Evolutionary conservation across 2,888 invertebrate genomes (phyloP), one percentile per base, ranked within the genome.

Genomic region (Papilio protenor): DNA sequence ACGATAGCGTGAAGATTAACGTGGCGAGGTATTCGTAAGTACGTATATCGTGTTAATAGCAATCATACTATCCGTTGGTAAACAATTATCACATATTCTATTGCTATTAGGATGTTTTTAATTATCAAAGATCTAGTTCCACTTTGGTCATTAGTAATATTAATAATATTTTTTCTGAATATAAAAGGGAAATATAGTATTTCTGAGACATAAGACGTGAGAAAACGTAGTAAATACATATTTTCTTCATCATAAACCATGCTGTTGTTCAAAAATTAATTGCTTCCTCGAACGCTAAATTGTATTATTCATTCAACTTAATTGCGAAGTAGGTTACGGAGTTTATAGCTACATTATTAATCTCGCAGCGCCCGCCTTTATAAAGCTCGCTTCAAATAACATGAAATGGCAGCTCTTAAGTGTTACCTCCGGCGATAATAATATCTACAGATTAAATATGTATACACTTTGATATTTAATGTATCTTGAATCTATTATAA

Each of bases 331-430:
- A 87, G 87, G 90, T 92, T 90, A 91, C 89, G 88, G 88, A 90
- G 87, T 91, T 91, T 90, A 90, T 91, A 84, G 87, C 84, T 83
- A 87, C 87, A 90, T 91, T 91, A 91, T 91, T 91, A 91, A 92
- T 90, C 89, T 89, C 82, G 85, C 82, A 85, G 76, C 87, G 87
- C 85, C 85, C 84, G 84, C 82, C 83, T 83, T 83, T 83, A 83
- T 82, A 81, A 80, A 84, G 81, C 81, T 80, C 80, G 80, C 80
- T 80, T 81, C 82, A 82, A 84, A 85, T 86, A 86, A 86, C 87
- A 87, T 81, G 76, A 81, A 85, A 85, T 84, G 81, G 81, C 81
- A 81, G 79, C 81, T 83, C 80, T 55, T 81, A 82, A 84, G 81
- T 83, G 73, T 73, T 79, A 81, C 79, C 80, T 82, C 81, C 80